phyloP scores from a whole-genome alignment of 2,113 vertebrate genomes.

The Mobula birostris region DNA sequence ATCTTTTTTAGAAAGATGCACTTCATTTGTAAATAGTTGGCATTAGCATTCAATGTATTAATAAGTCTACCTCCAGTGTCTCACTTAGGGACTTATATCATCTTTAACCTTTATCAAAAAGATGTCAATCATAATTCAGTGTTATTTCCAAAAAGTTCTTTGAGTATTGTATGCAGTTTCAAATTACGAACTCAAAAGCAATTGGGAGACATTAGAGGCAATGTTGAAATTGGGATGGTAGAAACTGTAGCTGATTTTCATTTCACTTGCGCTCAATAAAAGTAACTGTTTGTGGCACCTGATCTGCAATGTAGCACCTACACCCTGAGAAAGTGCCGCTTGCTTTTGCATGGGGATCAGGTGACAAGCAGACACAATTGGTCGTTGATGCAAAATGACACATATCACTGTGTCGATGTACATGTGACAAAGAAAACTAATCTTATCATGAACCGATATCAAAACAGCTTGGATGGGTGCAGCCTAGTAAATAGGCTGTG shows the following conservation, averaged over 20 bases:
- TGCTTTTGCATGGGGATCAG: background rate
- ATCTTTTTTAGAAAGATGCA: background rate
- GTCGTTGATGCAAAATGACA: no score
- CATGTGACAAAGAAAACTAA: no score
- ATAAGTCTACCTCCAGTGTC: background rate
- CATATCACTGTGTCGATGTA: no score
- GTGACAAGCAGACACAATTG: background rate
- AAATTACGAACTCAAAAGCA: no score
- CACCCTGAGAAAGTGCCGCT: background rate
- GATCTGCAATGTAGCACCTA: background rate
- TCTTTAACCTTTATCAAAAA: background rate
- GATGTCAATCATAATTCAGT: background rate
- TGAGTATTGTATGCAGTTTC: no score
- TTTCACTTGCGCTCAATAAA: background rate
- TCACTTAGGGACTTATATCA: background rate
- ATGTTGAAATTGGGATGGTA: background rate
- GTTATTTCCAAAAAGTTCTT: background rate
- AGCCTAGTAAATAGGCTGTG: no score
- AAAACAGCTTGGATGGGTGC: no score
- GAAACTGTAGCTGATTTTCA: background rate
- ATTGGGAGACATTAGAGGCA: no score
- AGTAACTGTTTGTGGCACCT: background rate
- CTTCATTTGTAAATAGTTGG: background rate
- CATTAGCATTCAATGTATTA: background rate
- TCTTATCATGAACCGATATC: no score